Evolutionary conservation across 64 coral and sea anemone species (phyloP).

Genomic region (Dendronephthya gigantea): DNA sequence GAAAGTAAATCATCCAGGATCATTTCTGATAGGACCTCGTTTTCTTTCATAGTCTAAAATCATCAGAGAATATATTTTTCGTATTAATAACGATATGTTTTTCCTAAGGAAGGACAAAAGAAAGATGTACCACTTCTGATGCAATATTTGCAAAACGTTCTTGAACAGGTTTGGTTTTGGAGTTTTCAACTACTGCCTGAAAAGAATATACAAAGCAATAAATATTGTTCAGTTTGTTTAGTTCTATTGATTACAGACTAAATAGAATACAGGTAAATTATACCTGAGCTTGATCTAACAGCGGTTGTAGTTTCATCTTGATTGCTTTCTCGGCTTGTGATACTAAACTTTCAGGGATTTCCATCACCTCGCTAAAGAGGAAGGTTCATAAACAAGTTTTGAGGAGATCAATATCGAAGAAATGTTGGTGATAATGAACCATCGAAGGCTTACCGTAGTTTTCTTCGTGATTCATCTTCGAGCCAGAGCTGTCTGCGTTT

Average conservation of each 20-base stretch:
- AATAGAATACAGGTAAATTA: not conserved
- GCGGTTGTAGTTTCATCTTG: slow-evolving; percentile 40
- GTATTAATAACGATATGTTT: not conserved
- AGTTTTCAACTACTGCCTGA: not conserved
- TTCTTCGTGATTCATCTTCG: not conserved
- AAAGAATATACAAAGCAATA: not conserved
- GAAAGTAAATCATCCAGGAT: slow-evolving; percentile 50
- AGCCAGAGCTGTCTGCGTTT: not conserved
- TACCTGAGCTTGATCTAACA: slow-evolving; percentile 58
- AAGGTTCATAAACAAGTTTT: not conserved
- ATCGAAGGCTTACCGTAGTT: not conserved
- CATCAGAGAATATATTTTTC: not conserved
- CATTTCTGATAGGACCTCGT: slow-evolving; percentile 47
- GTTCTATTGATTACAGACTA: too few relatives aligned
- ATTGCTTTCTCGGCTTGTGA: slow-evolving; percentile 58
- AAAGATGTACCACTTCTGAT: not conserved
- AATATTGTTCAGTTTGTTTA: not conserved
- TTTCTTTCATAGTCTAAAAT: slow-evolving; percentile 51
- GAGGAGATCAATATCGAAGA: not conserved
- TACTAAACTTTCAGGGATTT: slow-evolving; percentile 40
- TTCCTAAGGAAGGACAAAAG: too few relatives aligned
- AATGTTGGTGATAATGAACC: not conserved
- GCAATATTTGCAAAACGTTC: slow-evolving; percentile 3
- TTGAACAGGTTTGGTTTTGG: not conserved
- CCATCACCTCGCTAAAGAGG: slow-evolving; percentile 23